Conservation (phyloP, 2,888 invertebrate species). For the Polietes domitor region DNA sequence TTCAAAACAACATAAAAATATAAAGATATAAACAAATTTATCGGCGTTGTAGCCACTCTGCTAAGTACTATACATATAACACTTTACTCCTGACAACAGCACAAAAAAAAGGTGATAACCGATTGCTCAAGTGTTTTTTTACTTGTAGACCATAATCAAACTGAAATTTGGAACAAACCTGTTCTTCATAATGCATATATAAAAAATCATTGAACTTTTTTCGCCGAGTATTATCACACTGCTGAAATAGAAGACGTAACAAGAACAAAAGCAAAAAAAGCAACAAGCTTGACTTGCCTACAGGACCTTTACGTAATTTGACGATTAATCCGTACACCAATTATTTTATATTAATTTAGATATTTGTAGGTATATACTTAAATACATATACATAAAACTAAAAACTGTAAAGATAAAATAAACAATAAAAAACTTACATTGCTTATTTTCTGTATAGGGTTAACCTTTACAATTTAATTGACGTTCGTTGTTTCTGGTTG, state of each 20-base stretch:
- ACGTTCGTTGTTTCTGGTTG: not conserved
- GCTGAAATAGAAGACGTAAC: not conserved
- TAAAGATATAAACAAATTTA: not conserved
- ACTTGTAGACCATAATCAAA: not conserved
- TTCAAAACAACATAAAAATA: slow-evolving; percentile 20
- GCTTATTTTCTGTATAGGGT: not conserved
- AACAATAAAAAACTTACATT: not conserved
- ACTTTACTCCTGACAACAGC: slow-evolving; percentile 22
- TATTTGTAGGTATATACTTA: not conserved
- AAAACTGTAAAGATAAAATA: not conserved
- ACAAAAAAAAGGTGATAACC: not conserved
- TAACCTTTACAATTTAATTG: not conserved
- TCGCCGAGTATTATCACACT: not conserved
- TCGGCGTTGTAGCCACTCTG: not conserved
- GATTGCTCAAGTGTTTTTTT: not conserved
- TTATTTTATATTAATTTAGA: not conserved
- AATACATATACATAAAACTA: not conserved
- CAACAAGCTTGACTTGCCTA: not conserved
- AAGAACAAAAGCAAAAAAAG: not conserved
- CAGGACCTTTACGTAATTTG: not conserved
- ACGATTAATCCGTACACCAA: not conserved
- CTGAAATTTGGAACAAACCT: not conserved
- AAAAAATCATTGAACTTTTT: slow-evolving; percentile 10
- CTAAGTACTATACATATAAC: too few relatives aligned
- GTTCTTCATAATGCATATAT: not conserved